Evolutionary conservation across 2,888 invertebrate species (phyloP).

Genomic region (Melanchra persicariae): DNA sequence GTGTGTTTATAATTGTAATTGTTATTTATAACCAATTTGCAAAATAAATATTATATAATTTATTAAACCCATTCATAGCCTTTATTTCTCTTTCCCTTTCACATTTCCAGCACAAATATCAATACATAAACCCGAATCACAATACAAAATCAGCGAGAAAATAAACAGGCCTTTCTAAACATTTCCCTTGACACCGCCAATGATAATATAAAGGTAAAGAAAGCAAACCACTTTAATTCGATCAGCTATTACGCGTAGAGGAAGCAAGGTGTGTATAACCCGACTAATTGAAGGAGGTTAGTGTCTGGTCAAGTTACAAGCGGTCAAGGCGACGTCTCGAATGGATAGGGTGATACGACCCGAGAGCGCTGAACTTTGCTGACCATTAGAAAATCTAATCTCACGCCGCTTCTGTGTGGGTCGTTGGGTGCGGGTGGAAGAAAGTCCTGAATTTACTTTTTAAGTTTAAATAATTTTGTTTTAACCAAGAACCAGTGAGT

Average conservation of each 20-base stretch:
- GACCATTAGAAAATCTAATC: conserved; percentile 81
- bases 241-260: conserved; percentile 64
- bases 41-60: too few species aligned
- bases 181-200: conserved; percentile 60
- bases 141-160: conserved; percentile 42
- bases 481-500: neutral
- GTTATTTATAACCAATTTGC: too few species aligned
- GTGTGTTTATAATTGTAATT: too few species aligned
- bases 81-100: neutral
- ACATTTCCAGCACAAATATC: conserved; percentile 7
- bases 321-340: conserved; percentile 46
- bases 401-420: conserved; percentile 75
- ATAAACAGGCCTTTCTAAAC: conserved; percentile 56
- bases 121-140: conserved; percentile 18
- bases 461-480: neutral
- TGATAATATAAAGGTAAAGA: conserved; percentile 66
- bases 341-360: conserved; percentile 67
- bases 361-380: conserved; percentile 76
- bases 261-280: conserved; percentile 58
- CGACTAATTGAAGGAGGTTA: conserved; percentile 35
- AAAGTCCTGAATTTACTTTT: conserved; percentile 50
- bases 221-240: conserved; percentile 68
- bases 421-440: conserved; percentile 58
- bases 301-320: conserved; percentile 29
- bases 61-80: neutral